Conservation (phyloP, 2,888 invertebrate species). For the Andrena bicolor region DNA sequence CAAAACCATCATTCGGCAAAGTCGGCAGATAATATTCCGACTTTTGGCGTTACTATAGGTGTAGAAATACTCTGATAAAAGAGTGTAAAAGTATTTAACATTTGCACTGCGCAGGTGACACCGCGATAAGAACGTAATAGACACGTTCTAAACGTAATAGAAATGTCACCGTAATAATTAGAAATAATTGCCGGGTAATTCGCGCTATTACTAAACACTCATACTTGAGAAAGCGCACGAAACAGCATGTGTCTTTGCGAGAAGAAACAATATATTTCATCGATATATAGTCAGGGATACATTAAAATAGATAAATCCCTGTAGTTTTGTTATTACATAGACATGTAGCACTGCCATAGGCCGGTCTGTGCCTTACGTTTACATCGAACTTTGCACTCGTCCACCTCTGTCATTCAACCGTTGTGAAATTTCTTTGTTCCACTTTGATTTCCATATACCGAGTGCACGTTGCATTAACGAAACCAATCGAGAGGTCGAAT, state of each 20-base stretch:
- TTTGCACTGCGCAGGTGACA: background rate
- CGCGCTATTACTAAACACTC: too few species aligned
- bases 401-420: background rate
- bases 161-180: background rate
- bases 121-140: background rate
- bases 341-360: too few species aligned
- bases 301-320: background rate
- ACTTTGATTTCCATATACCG: background rate
- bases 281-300: background rate
- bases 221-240: too few species aligned
- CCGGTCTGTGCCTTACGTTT: background rate
- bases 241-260: background rate
- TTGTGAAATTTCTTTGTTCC: slow-evolving; percentile 20
- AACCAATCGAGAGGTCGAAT: background rate
- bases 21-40: too few species aligned
- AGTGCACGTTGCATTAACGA: background rate
- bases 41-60: background rate
- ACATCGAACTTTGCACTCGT: slow-evolving; percentile 22
- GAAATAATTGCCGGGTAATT: background rate
- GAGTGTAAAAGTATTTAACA: slow-evolving; percentile 13
- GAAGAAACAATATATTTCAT: slow-evolving; percentile 16
- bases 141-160: background rate
- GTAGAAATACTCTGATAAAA: slow-evolving; percentile 27
- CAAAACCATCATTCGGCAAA: too few species aligned
- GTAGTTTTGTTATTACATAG: background rate